Percentiles rank a stretch among this genome's conserved stretches.
Conservation (phyloP, 2,797 vertebrate species). For the Micropoecilia bifurca region DNA sequence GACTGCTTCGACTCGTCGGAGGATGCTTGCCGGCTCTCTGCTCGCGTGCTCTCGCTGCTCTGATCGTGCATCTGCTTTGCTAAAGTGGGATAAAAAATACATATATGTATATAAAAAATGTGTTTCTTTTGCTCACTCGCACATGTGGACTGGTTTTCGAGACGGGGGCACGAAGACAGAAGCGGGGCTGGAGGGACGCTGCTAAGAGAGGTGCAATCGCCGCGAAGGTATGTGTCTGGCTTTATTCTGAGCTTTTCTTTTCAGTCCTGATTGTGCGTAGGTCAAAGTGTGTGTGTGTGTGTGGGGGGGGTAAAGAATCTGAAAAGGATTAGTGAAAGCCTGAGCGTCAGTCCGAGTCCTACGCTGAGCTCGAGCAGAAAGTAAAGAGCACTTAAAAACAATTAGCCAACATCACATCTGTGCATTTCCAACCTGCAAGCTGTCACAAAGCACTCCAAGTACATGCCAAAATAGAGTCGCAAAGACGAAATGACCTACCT, state of each 20-base stretch:
- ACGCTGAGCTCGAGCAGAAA: constrained; percentile 78
- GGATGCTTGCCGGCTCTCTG: constrained; percentile 87
- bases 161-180: constrained; percentile 81
- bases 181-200: constrained; percentile 45
- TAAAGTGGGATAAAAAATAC: background rate
- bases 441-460: constrained; percentile 70
- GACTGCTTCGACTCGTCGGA: constrained; percentile 78
- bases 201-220: constrained; percentile 46
- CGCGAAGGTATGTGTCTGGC: constrained; percentile 84
- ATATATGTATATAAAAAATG: background rate
- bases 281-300: constrained; percentile 48
- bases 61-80: constrained; percentile 56
- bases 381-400: constrained; percentile 71
- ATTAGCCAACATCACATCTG: constrained; percentile 83
- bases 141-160: constrained; percentile 63
- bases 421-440: constrained; percentile 73
- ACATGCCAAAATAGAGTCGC: constrained; percentile 35
- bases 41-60: constrained; percentile 58
- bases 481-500: constrained; percentile 90
- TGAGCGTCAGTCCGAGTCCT: constrained; percentile 66
- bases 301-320: constrained; percentile 67
- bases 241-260: constrained; percentile 77
- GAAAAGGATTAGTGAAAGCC: constrained; percentile 88
- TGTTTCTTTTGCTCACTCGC: constrained; percentile 23
- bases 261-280: constrained; percentile 51